phyloP scores from a whole-genome alignment of 2,797 vertebrate genomes.

The Lepus oiostolus region DNA sequence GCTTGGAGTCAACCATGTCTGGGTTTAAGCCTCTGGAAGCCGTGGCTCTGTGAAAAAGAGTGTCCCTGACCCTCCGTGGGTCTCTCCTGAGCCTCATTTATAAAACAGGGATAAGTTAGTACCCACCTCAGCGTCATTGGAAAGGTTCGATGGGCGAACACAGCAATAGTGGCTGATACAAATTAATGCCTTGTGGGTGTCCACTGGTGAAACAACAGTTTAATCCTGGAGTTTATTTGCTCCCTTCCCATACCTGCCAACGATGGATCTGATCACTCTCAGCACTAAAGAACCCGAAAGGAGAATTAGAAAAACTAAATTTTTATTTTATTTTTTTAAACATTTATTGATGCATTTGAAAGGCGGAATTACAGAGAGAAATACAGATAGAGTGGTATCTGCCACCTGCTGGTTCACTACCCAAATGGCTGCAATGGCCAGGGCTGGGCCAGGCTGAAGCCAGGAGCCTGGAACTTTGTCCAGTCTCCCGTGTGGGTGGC shows the following conservation, averaged over 20 bases:
- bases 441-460: too few species aligned
- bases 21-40: not conserved
- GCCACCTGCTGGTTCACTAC: too few species aligned
- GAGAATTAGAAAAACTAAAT: not conserved
- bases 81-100: not conserved
- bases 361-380: too few species aligned
- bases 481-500: too few species aligned
- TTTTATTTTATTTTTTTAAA: not conserved
- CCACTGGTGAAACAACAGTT: not conserved
- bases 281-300: conserved; percentile 21
- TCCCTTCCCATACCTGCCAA: not conserved
- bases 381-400: too few species aligned
- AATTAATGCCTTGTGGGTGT: not conserved
- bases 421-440: too few species aligned
- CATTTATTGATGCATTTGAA: too few species aligned
- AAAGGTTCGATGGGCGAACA: not conserved
- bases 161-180: not conserved
- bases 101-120: not conserved
- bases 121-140: not conserved
- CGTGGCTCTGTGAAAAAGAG: not conserved
- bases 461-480: too few species aligned
- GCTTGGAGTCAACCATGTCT: not conserved
- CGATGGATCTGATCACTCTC: not conserved
- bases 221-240: not conserved
- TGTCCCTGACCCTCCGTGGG: not conserved